These are phyloP conservation scores for Saccopteryx leptura DNA, from an alignment of 2,113 vertebrate genomes.

Conservation along the genomic window DNA sequence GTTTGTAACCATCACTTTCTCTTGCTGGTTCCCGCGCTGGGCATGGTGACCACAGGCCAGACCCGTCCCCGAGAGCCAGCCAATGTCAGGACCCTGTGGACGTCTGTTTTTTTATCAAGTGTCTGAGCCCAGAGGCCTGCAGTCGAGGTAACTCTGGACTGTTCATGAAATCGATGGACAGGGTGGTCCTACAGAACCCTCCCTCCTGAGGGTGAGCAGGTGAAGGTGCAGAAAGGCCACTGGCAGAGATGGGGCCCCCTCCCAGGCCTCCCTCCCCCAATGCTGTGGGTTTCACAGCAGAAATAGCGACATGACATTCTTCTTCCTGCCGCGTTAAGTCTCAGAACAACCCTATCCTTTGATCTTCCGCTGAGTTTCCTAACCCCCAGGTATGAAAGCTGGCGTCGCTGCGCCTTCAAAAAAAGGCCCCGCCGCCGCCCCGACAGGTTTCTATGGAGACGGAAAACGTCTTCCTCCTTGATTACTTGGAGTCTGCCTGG, in stretches of 20 bases:
- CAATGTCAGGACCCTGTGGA: background rate
- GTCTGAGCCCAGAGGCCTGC: background rate
- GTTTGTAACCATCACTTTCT: background rate
- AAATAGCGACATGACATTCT: background rate
- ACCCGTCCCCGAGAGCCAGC: background rate
- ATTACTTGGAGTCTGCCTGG: background rate
- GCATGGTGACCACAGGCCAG: background rate
- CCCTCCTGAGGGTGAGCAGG: background rate
- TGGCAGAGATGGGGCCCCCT: background rate
- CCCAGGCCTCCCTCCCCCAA: background rate
- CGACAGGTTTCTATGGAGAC: background rate
- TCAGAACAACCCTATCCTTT: background rate
- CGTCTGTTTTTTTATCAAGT: background rate
- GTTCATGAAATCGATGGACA: background rate
- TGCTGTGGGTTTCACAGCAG: background rate
- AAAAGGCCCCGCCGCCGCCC: background rate
- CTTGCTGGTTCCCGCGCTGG: too few species aligned
- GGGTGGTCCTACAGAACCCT: background rate
- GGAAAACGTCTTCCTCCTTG: background rate
- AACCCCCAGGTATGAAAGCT: background rate
- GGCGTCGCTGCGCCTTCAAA: background rate
- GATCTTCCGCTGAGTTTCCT: background rate
- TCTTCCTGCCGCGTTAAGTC: background rate
- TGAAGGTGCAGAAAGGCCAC: background rate
- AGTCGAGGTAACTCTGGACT: too few species aligned